Base-by-base conservation (phyloP, 2,113 vertebrate species). In the Entosphenus tridentatus region DNA sequence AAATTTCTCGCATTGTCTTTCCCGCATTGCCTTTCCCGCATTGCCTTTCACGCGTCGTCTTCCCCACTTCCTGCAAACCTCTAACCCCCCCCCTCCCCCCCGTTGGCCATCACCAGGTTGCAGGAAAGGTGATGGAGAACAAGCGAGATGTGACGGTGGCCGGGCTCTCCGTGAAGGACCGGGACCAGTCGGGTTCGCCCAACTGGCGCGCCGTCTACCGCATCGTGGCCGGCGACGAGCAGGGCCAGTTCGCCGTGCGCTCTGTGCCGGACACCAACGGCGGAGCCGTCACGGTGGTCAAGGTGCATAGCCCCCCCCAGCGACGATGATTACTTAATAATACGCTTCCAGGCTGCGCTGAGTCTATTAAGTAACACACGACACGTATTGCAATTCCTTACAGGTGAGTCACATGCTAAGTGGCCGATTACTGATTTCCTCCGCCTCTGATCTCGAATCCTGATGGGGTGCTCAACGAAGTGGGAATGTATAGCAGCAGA, bases 171-270 rank as follows among this genome's bases (percentile, higher is more conserved):
- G 88, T 95, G 73, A 77, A 85, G 72, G 92, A 96, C 72, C 79
- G 85, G 18, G 90, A 96, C 74, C 88, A 96, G 73, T 87, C 89
- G 0, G 87, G 87, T 73, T 86, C 89, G 0, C 83, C 88, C 1
- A 95, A 93, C 81, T 96, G 92, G 92, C 93, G 95, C 0, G 89
- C 88, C 2, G 73, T 89, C 69, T 96, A 96, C 80, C 80, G 85
- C 70, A 87, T 96, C 71, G 86, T 95, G 80, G 89, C 86, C 0
- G 92, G 90, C 8, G 90, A 96, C 77, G 85, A 84, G 11, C 76
- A 81, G 0, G 84, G 85, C 1, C 88, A 93, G 75, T 96, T 96
- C 79, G 83, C 78, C 70, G 76, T 96, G 74, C 84, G 85, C 57
- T 93, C 92, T 0, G 86, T 96, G 78, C 88, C 90, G 0, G 56